These are phyloP conservation scores for Pissodes strobi DNA, from an alignment of 1,140 invertebrate genomes.

Conservation along the genomic window DNA sequence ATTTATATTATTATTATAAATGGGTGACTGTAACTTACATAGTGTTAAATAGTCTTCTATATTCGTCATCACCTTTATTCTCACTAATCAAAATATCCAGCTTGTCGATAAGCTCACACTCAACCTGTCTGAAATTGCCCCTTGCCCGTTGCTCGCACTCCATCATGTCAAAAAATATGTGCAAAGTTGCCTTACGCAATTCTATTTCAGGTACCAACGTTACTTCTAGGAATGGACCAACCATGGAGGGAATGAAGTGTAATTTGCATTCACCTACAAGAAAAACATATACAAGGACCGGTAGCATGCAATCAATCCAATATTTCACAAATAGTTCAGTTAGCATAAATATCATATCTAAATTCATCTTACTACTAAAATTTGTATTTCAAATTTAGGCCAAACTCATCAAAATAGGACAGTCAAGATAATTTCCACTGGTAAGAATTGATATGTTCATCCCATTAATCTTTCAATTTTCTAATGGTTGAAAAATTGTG, in stretches of 20 bases:
- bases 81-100: conserved; percentile 89
- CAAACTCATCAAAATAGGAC: too few species aligned
- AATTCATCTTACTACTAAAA: too few species aligned
- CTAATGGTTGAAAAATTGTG: too few species aligned
- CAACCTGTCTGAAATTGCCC: conserved; percentile 86
- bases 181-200: conserved; percentile 86
- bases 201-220: conserved; percentile 86
- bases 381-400: too few species aligned
- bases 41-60: conserved; percentile 86
- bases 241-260: conserved; percentile 90
- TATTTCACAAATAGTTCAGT: too few species aligned
- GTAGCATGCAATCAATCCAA: too few species aligned
- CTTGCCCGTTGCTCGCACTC: conserved; percentile 84
- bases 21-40: conserved; percentile 83
- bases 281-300: too few species aligned
- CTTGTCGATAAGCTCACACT: conserved; percentile 91
- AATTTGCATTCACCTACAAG: conserved; percentile 73
- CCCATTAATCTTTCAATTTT: too few species aligned
- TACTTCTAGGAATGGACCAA: conserved; percentile 92
- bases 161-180: conserved; percentile 98
- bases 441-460: too few species aligned
- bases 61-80: conserved; percentile 93
- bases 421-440: too few species aligned
- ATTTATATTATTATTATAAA: too few species aligned
- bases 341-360: too few species aligned